A percentile compares a stretch with the other conserved stretches of the same genome.
Evolutionary conservation across 2,888 invertebrate species (phyloP).

Genomic region (Taphrorychus bicolor): DNA sequence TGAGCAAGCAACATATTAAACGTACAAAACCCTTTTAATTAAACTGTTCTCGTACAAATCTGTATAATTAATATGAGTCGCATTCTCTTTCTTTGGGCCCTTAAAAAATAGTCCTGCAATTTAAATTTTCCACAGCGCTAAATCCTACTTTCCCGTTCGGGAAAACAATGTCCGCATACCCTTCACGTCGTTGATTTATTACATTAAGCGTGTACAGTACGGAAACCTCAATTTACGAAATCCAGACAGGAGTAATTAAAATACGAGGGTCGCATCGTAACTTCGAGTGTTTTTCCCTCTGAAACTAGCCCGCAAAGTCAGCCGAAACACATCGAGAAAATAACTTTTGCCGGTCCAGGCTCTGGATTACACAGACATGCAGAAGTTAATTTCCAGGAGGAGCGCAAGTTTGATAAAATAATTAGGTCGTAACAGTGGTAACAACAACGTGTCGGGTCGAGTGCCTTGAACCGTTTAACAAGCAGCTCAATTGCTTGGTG

Average conservation of each 20-base stretch:
- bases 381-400: background rate
- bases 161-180: slow-evolving; percentile 28
- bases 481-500: background rate
- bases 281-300: slow-evolving; percentile 4
- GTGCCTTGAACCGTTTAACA: background rate
- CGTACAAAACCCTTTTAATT: slow-evolving; percentile 14
- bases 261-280: slow-evolving; percentile 11
- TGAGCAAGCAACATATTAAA: background rate
- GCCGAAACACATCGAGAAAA: background rate
- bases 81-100: slow-evolving; percentile 7
- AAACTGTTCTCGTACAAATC: slow-evolving; percentile 12
- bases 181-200: slow-evolving; percentile 30
- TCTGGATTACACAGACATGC: background rate
- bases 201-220: slow-evolving; percentile 19
- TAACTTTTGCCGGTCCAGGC: background rate
- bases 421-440: background rate
- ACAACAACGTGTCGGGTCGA: no score
- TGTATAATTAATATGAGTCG: slow-evolving; percentile 14
- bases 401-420: slow-evolving; percentile 1
- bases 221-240: slow-evolving; percentile 30
- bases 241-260: slow-evolving; percentile 35
- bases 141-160: slow-evolving; percentile 29
- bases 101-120: slow-evolving; percentile 28
- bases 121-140: slow-evolving; percentile 26
- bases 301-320: background rate